phyloP scores from a whole-genome alignment of 30 jellyfish, hydroid and myxozoan species.

The Turritopsis dohrnii region DNA sequence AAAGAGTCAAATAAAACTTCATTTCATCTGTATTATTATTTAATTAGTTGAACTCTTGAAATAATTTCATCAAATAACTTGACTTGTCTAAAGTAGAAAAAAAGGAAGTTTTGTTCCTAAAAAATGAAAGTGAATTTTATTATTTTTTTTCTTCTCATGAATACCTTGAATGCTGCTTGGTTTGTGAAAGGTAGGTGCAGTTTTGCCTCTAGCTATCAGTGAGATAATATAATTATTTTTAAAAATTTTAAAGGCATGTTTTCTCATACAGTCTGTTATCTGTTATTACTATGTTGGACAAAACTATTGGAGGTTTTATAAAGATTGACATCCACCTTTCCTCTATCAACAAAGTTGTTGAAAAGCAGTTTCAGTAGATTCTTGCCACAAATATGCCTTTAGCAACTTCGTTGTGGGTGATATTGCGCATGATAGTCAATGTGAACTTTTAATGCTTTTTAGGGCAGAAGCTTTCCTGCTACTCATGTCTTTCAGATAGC shows the following conservation, averaged over 20 bases:
- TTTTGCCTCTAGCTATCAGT: too few relatives aligned
- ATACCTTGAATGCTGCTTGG: background rate
- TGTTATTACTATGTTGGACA: too few relatives aligned
- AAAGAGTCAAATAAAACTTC: background rate
- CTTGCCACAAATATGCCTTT: too few relatives aligned
- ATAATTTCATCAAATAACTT: background rate
- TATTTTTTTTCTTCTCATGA: background rate
- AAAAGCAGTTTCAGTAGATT: too few relatives aligned
- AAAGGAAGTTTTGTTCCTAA: too few relatives aligned
- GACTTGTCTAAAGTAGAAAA: background rate
- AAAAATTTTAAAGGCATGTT: too few relatives aligned
- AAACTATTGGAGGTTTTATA: too few relatives aligned
- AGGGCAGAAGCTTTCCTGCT: background rate
- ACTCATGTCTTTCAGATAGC: background rate
- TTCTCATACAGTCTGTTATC: too few relatives aligned
- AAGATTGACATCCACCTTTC: too few relatives aligned
- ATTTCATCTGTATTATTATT: background rate
- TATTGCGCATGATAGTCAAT: too few relatives aligned
- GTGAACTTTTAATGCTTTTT: background rate
- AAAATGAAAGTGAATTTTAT: background rate
- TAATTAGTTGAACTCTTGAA: background rate
- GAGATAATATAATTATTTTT: too few relatives aligned
- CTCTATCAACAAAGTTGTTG: too few relatives aligned
- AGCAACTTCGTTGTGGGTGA: background rate
- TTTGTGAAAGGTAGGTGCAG: background rate